Evolutionary conservation across 2,888 invertebrate genomes (phyloP).

Genomic region (Dichetophora obliterata): DNA sequence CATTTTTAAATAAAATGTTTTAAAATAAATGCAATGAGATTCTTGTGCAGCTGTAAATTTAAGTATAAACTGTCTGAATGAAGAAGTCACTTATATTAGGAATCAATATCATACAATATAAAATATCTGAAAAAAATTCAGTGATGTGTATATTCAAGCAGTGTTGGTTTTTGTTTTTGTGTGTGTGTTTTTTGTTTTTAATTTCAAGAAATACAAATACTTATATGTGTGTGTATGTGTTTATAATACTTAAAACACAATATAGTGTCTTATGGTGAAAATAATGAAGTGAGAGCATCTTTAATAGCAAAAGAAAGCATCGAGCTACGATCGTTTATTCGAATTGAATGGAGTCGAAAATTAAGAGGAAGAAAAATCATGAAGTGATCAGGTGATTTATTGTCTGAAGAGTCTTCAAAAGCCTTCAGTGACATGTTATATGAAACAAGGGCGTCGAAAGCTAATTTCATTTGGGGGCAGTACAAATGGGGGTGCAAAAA

Average conservation of each 20-base stretch:
- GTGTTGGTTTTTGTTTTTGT: conserved; percentile 39
- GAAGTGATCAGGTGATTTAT: too few species aligned
- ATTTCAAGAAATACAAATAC: conserved; percentile 42
- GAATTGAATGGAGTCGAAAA: too few species aligned
- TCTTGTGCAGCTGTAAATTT: conserved; percentile 65
- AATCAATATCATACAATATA: conserved; percentile 30
- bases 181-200: conserved; percentile 17
- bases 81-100: conserved; percentile 34
- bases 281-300: not conserved
- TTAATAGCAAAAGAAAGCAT: not conserved
- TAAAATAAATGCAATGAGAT: conserved; percentile 63
- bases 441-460: too few species aligned
- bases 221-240: conserved; percentile 42
- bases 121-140: conserved; percentile 40
- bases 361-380: too few species aligned
- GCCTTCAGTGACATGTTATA: too few species aligned
- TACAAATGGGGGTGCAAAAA: too few species aligned
- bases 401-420: too few species aligned
- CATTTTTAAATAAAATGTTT: conserved; percentile 32
- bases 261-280: not conserved
- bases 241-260: not conserved
- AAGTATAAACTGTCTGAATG: conserved; percentile 42
- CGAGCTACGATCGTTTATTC: too few species aligned
- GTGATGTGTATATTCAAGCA: conserved; percentile 42
- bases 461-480: too few species aligned